phyloP scores from a whole-genome alignment of 2,113 vertebrate genomes.

The Proteles cristata region DNA sequence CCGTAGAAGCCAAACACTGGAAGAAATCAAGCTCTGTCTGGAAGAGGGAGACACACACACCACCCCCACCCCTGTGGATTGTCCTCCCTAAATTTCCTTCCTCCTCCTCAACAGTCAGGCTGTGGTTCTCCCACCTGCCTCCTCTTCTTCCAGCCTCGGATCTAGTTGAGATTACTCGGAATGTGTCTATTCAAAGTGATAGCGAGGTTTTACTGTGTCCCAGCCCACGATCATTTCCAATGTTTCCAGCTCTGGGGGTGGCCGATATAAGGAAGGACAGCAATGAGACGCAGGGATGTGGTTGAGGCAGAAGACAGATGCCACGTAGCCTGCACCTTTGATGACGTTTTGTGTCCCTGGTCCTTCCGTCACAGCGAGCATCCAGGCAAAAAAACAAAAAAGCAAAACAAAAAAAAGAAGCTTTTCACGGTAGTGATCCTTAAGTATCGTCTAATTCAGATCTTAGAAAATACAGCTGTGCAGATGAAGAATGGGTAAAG shows the following conservation, averaged over 20 bases:
- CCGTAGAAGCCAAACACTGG: background rate
- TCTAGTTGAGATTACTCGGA: rapidly evolving
- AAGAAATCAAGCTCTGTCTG: background rate
- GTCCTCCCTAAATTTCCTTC: background rate
- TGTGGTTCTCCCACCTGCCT: too few species aligned
- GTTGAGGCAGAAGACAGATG: background rate
- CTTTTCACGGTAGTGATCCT: background rate
- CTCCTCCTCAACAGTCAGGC: background rate
- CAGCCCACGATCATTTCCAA: too few species aligned
- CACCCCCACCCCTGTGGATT: too few species aligned
- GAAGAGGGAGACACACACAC: too few species aligned
- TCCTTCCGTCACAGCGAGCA: background rate
- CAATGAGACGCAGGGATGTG: rapidly evolving
- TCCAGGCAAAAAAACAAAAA: background rate
- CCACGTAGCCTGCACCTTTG: rapidly evolving
- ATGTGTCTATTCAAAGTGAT: rapidly evolving
- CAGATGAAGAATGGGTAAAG: background rate
- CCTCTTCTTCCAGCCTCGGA: too few species aligned
- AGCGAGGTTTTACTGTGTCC: rapidly evolving
- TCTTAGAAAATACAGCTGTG: background rate
- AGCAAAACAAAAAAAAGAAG: background rate
- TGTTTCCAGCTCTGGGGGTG: background rate
- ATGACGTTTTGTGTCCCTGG: rapidly evolving
- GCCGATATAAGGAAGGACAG: rapidly evolving
- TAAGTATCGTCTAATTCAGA: background rate